These are phyloP conservation scores for Leptinotarsa lineolata DNA, from an alignment of 1,140 invertebrate genomes.

Conservation along the genomic window DNA sequence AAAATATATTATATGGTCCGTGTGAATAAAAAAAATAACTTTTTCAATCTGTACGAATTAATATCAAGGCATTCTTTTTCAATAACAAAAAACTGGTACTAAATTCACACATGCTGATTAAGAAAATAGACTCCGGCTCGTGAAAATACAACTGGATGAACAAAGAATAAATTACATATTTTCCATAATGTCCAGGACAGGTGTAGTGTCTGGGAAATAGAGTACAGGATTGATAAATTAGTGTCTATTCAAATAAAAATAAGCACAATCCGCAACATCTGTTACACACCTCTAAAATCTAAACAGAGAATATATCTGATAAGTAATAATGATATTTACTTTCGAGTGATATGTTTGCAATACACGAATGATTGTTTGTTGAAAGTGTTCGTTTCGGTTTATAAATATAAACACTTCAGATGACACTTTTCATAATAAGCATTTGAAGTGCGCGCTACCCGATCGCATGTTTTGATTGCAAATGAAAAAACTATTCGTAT, in stretches of 20 bases:
- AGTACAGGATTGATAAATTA: too few relatives aligned
- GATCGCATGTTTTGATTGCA: neutral
- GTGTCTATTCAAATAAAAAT: constrained; percentile 1
- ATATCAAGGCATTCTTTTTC: too few relatives aligned
- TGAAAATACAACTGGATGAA: too few relatives aligned
- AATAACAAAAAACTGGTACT: too few relatives aligned
- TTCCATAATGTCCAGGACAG: too few relatives aligned
- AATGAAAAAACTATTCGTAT: neutral
- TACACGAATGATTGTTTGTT: constrained; percentile 50
- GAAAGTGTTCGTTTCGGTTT: constrained; percentile 47
- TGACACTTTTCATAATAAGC: constrained; percentile 54
- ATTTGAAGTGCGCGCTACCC: constrained; percentile 39
- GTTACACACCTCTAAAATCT: neutral
- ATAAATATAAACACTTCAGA: constrained; percentile 52
- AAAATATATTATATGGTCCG: too few relatives aligned
- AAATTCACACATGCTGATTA: too few relatives aligned
- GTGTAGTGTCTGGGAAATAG: too few relatives aligned
- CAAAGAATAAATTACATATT: too few relatives aligned
- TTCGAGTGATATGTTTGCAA: constrained; percentile 51
- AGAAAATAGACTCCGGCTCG: too few relatives aligned
- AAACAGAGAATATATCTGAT: constrained; percentile 17
- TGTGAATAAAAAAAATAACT: too few relatives aligned
- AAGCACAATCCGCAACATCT: constrained; percentile 16
- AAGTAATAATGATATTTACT: constrained; percentile 49
- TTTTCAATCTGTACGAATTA: too few relatives aligned